phyloP scores from a whole-genome alignment of 2,888 invertebrate species.

The Catocala sponsa region DNA sequence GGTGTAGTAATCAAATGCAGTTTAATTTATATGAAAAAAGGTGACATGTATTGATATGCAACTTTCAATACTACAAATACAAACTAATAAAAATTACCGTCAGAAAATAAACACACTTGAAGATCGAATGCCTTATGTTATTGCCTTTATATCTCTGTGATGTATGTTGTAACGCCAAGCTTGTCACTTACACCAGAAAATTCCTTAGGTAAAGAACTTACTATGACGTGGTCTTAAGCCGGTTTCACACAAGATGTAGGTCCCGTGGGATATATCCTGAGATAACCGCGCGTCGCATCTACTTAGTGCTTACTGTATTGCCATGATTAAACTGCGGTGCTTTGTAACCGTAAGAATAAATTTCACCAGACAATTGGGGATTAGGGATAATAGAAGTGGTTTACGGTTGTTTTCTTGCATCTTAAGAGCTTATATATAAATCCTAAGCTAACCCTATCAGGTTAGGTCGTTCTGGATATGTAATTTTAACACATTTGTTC shows the following conservation, averaged over 20 bases:
- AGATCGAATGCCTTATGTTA: no score
- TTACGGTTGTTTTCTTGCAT: no score
- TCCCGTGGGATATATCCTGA: conserved; percentile 35
- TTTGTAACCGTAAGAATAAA: not conserved
- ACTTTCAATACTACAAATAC: no score
- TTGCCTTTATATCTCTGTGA: not conserved
- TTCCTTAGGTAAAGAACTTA: conserved; percentile 23
- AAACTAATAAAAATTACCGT: no score
- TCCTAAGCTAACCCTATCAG: no score
- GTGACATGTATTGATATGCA: no score
- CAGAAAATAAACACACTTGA: no score
- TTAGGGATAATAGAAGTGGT: not conserved
- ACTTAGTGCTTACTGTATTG: conserved; percentile 18
- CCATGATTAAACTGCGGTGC: conserved; percentile 14
- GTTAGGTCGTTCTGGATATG: no score
- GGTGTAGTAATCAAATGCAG: no score
- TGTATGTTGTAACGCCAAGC: not conserved
- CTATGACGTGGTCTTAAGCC: conserved; percentile 37
- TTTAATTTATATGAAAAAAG: no score
- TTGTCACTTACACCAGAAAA: conserved; percentile 12
- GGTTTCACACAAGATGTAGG: conserved; percentile 41
- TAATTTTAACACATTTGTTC: no score
- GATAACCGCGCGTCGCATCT: conserved; percentile 30
- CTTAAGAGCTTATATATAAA: no score
- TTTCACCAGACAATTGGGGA: not conserved